A percentile compares a stretch with the other conserved stretches of the same genome.
Conservation (phyloP, 2,888 invertebrate species). For the Peribatodes rhomboidaria region DNA sequence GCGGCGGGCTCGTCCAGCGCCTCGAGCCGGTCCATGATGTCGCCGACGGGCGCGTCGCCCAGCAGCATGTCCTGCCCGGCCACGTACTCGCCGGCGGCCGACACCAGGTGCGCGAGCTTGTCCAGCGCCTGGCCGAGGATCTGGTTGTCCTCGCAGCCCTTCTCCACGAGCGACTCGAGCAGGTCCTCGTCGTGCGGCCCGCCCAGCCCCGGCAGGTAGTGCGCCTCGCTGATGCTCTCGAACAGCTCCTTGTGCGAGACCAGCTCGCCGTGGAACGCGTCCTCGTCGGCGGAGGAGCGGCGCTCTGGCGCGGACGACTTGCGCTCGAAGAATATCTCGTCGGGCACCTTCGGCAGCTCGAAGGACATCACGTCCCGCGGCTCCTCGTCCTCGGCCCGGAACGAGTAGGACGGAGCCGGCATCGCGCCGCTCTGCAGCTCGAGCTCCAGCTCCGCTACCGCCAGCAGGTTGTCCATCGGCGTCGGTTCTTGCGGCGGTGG, state of each 20-base stretch:
- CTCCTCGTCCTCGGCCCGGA: conserved; percentile 72
- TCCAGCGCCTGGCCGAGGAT: conserved; percentile 79
- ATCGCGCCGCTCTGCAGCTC: conserved; percentile 84
- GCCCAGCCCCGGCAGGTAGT: conserved; percentile 78
- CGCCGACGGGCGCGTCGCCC: conserved; percentile 81
- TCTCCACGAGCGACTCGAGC: conserved; percentile 87
- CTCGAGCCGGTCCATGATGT: conserved; percentile 88
- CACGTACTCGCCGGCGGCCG: conserved; percentile 75
- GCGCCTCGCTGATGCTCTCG: conserved; percentile 81
- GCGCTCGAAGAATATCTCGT: conserved; percentile 73
- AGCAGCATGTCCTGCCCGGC: conserved; percentile 81
- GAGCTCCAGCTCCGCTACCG: conserved; percentile 88
- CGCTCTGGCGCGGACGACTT: conserved; percentile 61
- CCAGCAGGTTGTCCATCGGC: conserved; percentile 88
- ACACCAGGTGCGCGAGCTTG: conserved; percentile 75
- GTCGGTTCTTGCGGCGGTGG: conserved; percentile 66
- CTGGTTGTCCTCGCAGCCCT: conserved; percentile 88
- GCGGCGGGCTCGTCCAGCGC: conserved; percentile 84
- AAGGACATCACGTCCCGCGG: conserved; percentile 78
- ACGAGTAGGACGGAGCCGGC: conserved; percentile 62
- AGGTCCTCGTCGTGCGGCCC: conserved; percentile 84
- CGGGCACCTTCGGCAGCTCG: conserved; percentile 70
- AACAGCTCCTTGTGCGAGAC: conserved; percentile 79
- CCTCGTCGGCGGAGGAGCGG: conserved; percentile 62
- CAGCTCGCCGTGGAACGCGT: conserved; percentile 68